Evolutionary conservation across 2,888 invertebrate species (phyloP).

Genomic region (Meloe dianella): DNA sequence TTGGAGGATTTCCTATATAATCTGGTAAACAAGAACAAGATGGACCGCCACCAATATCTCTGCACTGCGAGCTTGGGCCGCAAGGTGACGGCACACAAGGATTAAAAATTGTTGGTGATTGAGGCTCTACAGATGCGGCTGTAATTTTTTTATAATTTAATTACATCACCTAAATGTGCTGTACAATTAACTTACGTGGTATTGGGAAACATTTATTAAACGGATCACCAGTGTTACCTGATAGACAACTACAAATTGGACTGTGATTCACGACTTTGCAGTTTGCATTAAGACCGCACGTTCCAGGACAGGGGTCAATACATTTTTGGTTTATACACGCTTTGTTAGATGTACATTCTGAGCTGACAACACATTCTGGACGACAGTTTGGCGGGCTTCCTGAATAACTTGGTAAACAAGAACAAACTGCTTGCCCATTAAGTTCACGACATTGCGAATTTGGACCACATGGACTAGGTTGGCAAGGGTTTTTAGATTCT

Average conservation of each 20-base stretch:
- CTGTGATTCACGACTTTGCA: constrained; percentile 80
- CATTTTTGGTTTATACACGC: constrained; percentile 78
- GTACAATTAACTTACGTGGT: constrained; percentile 54
- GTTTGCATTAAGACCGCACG: constrained; percentile 73
- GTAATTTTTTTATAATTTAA: constrained; percentile 28
- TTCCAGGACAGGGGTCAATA: constrained; percentile 73
- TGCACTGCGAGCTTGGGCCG: constrained; percentile 79
- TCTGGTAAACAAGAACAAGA: constrained; percentile 67
- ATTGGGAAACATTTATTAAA: constrained; percentile 72
- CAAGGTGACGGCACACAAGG: constrained; percentile 80
- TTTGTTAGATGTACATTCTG: constrained; percentile 70
- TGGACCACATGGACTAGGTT: constrained; percentile 72
- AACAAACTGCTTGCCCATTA: constrained; percentile 71
- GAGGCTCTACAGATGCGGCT: constrained; percentile 47
- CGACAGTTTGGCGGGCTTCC: constrained; percentile 75
- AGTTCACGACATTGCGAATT: constrained; percentile 68
- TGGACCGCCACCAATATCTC: constrained; percentile 64
- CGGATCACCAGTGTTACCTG: constrained; percentile 72
- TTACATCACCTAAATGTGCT: neutral
- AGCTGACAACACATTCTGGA: constrained; percentile 76
- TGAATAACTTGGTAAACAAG: constrained; percentile 71
- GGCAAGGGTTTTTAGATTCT: constrained; percentile 66
- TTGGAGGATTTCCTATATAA: constrained; percentile 69
- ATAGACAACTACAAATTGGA: constrained; percentile 71
- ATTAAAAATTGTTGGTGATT: constrained; percentile 55